Evolutionary conservation across 2,797 vertebrate genomes (phyloP).

Genomic region (Leuciscus waleckii): DNA sequence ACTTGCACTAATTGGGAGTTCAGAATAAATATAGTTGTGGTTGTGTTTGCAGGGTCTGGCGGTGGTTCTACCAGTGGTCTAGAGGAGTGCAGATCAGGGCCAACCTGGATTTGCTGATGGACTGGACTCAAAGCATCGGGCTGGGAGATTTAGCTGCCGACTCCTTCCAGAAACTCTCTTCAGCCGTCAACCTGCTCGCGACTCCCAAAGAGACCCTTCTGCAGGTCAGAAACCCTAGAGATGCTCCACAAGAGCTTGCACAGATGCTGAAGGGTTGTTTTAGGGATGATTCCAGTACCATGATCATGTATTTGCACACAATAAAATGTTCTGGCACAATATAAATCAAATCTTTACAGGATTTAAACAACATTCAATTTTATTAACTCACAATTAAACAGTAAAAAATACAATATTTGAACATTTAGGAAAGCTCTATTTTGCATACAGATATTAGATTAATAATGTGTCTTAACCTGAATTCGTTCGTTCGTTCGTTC

Average conservation of each 20-base stretch:
- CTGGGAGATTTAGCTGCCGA: constrained; percentile 73
- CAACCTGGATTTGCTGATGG: constrained; percentile 82
- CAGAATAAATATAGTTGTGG: background rate
- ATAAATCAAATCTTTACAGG: background rate
- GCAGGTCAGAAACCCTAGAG: constrained; percentile 72
- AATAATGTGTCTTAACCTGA: background rate
- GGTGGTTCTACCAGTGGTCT: constrained; percentile 82
- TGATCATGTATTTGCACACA: background rate
- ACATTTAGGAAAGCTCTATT: background rate
- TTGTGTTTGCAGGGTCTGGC: constrained; percentile 72
- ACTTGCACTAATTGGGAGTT: background rate
- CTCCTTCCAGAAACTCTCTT: constrained; percentile 82
- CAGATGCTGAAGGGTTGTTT: background rate
- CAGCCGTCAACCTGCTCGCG: constrained; percentile 82
- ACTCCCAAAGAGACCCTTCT: constrained; percentile 82
- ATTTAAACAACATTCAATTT: background rate
- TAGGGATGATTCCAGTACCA: background rate
- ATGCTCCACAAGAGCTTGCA: background rate
- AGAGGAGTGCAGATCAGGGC: constrained; percentile 82
- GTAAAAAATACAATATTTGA: background rate
- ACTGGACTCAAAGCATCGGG: constrained; percentile 79
- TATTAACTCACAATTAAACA: background rate
- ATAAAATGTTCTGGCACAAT: background rate
- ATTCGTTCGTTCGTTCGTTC: background rate
- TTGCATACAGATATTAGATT: background rate